phyloP scores from a whole-genome alignment of 2,113 vertebrate genomes.

The Bos taurus region DNA sequence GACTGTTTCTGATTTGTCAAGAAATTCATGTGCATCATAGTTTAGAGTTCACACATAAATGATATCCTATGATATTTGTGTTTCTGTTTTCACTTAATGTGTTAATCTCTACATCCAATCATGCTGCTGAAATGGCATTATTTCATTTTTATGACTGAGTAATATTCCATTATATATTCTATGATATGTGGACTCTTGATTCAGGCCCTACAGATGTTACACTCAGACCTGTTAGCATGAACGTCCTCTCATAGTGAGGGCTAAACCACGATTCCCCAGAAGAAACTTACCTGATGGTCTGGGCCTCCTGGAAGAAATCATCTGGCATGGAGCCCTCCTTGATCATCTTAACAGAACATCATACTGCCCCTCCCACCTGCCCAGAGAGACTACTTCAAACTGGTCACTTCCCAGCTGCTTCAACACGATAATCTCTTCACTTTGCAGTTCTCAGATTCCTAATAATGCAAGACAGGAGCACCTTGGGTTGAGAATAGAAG shows the following conservation, averaged over 20 bases:
- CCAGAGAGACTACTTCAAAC: constrained; percentile 79
- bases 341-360: constrained; percentile 80
- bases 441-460: constrained; percentile 79
- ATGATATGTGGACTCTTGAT: neutral
- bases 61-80: neutral
- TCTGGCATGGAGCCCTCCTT: constrained; percentile 80
- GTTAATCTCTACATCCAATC: neutral
- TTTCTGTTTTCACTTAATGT: neutral
- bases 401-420: constrained; percentile 79
- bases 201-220: neutral
- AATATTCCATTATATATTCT: no score
- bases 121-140: neutral
- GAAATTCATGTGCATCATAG: neutral
- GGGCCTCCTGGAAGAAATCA: constrained; percentile 80
- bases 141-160: neutral
- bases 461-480: neutral
- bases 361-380: constrained; percentile 77
- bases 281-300: constrained; percentile 81
- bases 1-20: neutral
- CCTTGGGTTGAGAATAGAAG: neutral
- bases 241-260: neutral
- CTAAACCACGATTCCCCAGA: neutral
- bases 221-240: neutral
- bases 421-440: constrained; percentile 74
- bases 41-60: neutral